These are phyloP conservation scores for Rhinella marina DNA, from an alignment of 2,797 vertebrate genomes.

Conservation along the genomic window DNA sequence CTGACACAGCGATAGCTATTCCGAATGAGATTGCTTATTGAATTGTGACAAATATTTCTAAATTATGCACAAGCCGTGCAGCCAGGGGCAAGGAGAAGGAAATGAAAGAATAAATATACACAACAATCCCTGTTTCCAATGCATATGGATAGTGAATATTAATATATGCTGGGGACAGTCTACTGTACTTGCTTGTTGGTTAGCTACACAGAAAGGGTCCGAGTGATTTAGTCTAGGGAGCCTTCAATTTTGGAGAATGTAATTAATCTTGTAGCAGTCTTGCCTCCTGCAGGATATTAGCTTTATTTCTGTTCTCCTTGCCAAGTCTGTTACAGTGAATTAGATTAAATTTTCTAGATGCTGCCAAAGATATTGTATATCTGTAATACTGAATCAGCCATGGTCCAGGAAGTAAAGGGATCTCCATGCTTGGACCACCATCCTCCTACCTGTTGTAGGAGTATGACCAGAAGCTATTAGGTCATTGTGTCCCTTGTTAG, in stretches of 20 bases:
- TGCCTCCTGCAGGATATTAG: slow-evolving; percentile 22
- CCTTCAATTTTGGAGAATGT: not conserved
- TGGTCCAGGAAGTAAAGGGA: not conserved
- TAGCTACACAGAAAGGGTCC: not conserved
- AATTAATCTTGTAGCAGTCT: slow-evolving; percentile 24
- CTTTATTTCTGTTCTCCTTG: not conserved
- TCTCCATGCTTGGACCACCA: not conserved
- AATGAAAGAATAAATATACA: slow-evolving; percentile 39
- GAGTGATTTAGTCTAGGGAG: not conserved
- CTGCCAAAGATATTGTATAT: not conserved
- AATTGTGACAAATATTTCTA: slow-evolving; percentile 45
- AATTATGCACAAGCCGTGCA: slow-evolving; percentile 43
- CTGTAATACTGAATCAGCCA: not conserved
- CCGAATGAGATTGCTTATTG: slow-evolving; percentile 18
- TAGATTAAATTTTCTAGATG: not conserved
- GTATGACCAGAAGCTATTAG: too few relatives aligned
- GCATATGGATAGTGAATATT: not conserved
- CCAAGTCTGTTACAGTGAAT: slow-evolving; percentile 1
- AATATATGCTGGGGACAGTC: not conserved
- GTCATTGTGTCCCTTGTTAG: too few relatives aligned
- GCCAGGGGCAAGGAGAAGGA: slow-evolving; percentile 3
- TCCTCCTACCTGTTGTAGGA: too few relatives aligned
- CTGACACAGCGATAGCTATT: slow-evolving; percentile 17
- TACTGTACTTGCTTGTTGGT: not conserved
- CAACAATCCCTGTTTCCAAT: slow-evolving; percentile 25